phyloP scores from a whole-genome alignment of 2,888 invertebrate genomes.

The Cerastoderma edule region DNA sequence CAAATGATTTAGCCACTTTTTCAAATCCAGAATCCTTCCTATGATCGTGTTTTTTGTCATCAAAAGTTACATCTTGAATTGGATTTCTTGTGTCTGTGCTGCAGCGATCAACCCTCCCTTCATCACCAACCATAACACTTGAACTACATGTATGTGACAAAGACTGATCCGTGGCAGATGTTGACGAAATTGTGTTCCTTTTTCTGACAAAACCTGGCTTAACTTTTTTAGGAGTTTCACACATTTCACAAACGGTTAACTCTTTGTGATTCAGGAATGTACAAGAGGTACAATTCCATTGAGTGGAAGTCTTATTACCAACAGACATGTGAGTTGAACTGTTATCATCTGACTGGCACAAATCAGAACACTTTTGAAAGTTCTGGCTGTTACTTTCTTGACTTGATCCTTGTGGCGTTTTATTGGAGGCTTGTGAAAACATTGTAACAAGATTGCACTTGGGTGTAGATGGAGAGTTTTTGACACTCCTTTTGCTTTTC shows the following conservation, averaged over 20 bases:
- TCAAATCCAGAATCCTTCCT: too few relatives aligned
- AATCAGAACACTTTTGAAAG: too few relatives aligned
- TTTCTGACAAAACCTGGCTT: not conserved
- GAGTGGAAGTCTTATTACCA: not conserved
- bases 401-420: not conserved
- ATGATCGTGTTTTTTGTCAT: too few relatives aligned
- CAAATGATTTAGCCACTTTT: too few relatives aligned
- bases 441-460: conserved; percentile 26
- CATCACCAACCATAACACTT: too few relatives aligned
- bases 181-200: too few relatives aligned
- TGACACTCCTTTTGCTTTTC: conserved; percentile 10
- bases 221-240: conserved; percentile 70
- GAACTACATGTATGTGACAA: too few relatives aligned
- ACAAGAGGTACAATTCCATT: conserved; percentile 77
- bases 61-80: too few relatives aligned
- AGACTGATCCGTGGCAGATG: too few relatives aligned
- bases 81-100: too few relatives aligned
- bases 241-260: conserved; percentile 77
- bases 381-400: not conserved
- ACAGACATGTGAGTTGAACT: not conserved
- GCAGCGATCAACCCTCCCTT: too few relatives aligned
- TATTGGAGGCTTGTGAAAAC: not conserved
- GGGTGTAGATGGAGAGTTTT: conserved; percentile 26
- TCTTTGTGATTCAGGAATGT: conserved; percentile 76
- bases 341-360: too few relatives aligned